Evolutionary conservation across 1,140 invertebrate genomes (phyloP).

Genomic region (Conus betulinus): DNA sequence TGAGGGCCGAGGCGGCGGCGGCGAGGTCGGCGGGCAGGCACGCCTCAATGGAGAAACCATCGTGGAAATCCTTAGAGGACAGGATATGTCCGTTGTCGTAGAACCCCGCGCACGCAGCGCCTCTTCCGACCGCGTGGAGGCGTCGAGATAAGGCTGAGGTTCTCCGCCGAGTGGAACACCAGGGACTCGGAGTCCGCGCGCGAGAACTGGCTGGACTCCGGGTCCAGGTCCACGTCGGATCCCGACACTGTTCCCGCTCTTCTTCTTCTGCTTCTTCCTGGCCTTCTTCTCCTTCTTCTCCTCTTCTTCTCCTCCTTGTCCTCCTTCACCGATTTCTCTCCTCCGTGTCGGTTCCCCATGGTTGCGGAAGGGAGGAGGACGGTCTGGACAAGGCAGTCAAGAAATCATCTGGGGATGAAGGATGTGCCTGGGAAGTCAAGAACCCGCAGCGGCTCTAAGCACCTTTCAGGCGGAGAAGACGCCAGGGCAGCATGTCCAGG

Average conservation of each 20-base stretch:
- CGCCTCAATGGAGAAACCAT: constrained; percentile 48
- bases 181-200: constrained; percentile 46
- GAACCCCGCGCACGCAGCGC: constrained; percentile 3
- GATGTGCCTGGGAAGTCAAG: background rate
- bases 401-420: background rate
- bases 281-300: constrained; percentile 29
- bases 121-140: constrained; percentile 39
- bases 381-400: background rate
- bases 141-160: constrained; percentile 44
- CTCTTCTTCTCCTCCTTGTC: constrained; percentile 31
- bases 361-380: background rate
- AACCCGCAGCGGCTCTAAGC: too few species aligned
- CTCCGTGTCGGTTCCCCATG: constrained; percentile 45
- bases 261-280: constrained; percentile 35
- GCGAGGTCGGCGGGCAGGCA: constrained; percentile 44
- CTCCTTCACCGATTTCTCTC: constrained; percentile 22
- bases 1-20: background rate
- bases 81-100: constrained; percentile 35
- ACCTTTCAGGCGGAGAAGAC: too few species aligned
- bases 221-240: constrained; percentile 41
- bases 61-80: constrained; percentile 43
- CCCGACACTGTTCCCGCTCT: background rate
- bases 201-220: constrained; percentile 48
- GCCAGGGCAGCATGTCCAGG: too few species aligned
- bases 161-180: constrained; percentile 48